Percentiles rank a stretch among this genome's conserved stretches.
These are phyloP conservation scores for Paradoxurus hermaphroditus DNA, from an alignment of 2,113 vertebrate genomes.

Conservation along the genomic window DNA sequence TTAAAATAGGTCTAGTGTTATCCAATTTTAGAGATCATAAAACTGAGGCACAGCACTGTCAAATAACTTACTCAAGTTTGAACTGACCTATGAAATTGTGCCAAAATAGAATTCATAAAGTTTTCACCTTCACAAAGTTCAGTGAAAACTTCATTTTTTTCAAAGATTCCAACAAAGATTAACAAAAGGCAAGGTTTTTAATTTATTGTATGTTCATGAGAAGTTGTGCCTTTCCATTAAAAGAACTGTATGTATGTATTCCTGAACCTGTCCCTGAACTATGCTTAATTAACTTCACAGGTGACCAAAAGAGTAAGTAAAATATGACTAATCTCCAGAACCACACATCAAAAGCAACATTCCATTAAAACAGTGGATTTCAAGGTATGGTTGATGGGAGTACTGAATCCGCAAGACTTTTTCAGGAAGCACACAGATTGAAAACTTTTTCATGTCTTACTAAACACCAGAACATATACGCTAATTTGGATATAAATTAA, in stretches of 20 bases:
- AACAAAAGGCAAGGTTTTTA: background rate
- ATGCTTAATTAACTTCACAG: conserved; percentile 23
- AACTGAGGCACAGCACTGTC: background rate
- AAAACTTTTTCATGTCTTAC: background rate
- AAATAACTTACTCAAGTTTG: conserved; percentile 5
- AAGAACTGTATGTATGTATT: background rate
- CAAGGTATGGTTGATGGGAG: background rate
- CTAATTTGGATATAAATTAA: too few species aligned
- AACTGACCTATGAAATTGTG: background rate
- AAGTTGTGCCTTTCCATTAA: background rate
- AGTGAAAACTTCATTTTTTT: background rate
- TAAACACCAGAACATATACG: background rate
- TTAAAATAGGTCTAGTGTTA: background rate
- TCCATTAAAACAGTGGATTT: background rate
- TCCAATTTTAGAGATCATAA: background rate
- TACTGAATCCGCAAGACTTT: background rate
- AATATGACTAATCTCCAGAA: background rate
- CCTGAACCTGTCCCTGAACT: background rate
- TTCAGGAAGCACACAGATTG: background rate
- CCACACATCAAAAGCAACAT: background rate
- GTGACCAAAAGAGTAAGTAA: background rate
- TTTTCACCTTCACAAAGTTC: background rate
- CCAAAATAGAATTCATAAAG: background rate
- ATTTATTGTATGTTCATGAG: background rate
- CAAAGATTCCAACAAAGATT: background rate